phyloP scores from a whole-genome alignment of 1,140 invertebrate genomes.

The Cyrtorhinus lividipennis region DNA sequence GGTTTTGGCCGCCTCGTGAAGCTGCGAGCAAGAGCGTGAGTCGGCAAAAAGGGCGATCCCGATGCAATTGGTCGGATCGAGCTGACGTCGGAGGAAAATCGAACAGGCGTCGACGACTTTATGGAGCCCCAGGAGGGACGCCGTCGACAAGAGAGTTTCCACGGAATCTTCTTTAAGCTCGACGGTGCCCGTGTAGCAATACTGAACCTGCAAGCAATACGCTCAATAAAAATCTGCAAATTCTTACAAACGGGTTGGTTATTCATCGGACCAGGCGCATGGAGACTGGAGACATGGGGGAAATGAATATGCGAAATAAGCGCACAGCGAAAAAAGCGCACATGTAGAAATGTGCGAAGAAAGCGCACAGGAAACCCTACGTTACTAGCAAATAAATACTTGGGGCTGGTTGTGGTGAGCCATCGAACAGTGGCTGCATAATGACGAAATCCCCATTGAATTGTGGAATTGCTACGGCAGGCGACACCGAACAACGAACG shows the following conservation, averaged over 20 bases:
- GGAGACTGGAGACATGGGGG: background rate
- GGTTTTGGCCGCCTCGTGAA: slow-evolving; percentile 61
- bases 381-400: too few relatives aligned
- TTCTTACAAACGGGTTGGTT: too few relatives aligned
- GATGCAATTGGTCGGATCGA: slow-evolving; percentile 86
- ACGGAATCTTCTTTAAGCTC: slow-evolving; percentile 69
- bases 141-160: slow-evolving; percentile 70
- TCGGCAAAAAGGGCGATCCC: slow-evolving; percentile 87
- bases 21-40: slow-evolving; percentile 63
- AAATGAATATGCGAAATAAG: background rate
- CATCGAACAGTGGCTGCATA: too few relatives aligned
- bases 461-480: too few relatives aligned
- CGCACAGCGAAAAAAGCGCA: too few relatives aligned
- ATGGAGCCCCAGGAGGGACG: slow-evolving; percentile 72
- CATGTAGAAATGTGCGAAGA: too few relatives aligned
- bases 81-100: slow-evolving; percentile 70
- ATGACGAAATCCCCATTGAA: too few relatives aligned
- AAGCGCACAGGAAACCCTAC: too few relatives aligned
- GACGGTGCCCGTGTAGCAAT: slow-evolving; percentile 38
- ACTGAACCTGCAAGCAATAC: too few relatives aligned
- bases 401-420: too few relatives aligned
- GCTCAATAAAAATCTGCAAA: too few relatives aligned
- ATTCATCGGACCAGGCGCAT: slow-evolving; percentile 4
- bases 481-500: too few relatives aligned
- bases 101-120: slow-evolving; percentile 81